Conservation (phyloP, 2,113 vertebrate genomes). For the Crotalus tigris region DNA sequence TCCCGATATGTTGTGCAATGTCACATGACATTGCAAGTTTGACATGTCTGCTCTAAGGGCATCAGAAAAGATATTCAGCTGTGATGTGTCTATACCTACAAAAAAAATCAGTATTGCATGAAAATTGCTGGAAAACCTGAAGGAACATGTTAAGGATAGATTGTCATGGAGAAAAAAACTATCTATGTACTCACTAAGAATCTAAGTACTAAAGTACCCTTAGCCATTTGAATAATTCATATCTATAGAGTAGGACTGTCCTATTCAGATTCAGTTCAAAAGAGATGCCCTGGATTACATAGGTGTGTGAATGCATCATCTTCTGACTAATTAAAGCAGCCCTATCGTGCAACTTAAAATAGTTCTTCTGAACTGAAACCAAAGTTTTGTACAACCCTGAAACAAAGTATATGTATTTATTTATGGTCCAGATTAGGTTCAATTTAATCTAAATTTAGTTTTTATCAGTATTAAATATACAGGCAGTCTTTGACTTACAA, state of each 20-base stretch:
- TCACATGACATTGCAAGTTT: too few relatives aligned
- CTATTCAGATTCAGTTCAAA: not conserved
- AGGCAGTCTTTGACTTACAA: not conserved
- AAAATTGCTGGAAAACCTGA: not conserved
- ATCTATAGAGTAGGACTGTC: not conserved
- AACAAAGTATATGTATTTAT: not conserved
- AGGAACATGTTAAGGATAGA: not conserved
- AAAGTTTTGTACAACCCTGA: not conserved
- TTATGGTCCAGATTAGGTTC: not conserved
- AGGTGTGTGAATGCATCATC: not conserved
- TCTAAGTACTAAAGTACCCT: not conserved
- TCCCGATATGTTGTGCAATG: too few relatives aligned
- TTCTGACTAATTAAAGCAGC: not conserved
- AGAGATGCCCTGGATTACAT: not conserved
- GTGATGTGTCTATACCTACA: not conserved
- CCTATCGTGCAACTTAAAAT: not conserved
- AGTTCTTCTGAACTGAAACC: not conserved
- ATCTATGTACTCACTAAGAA: not conserved
- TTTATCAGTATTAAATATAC: not conserved
- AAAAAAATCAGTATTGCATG: not conserved
- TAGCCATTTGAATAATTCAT: not conserved
- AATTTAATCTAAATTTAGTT: not conserved
- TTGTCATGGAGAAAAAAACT: not conserved
- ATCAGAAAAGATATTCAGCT: not conserved
- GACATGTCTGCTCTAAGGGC: not conserved